phyloP scores from a whole-genome alignment of 2,797 vertebrate species.

The Tenualosa thibaudeaui region DNA sequence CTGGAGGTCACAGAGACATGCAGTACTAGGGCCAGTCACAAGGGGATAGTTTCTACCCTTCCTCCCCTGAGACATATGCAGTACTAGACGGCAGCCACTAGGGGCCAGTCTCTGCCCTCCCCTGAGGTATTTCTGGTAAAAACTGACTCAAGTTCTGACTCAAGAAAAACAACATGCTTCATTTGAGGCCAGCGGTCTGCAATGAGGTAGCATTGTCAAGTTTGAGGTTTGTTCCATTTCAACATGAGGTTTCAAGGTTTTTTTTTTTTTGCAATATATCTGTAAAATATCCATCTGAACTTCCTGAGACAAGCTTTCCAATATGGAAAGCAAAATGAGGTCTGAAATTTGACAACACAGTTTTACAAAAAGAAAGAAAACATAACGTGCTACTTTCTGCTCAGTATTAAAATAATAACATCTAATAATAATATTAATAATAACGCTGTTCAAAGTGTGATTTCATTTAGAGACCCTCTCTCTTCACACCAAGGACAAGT shows the following conservation, averaged over 20 bases:
- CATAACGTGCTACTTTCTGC: conserved; percentile 12
- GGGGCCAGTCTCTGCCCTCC: too few relatives aligned
- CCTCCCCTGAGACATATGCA: too few relatives aligned
- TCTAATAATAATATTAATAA: not conserved
- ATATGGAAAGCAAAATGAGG: conserved; percentile 68
- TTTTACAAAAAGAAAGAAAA: conserved; percentile 17
- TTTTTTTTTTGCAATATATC: not conserved
- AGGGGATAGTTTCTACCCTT: too few relatives aligned
- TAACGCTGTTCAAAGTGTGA: not conserved
- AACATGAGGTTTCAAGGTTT: conserved; percentile 13
- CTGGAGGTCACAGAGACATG: too few relatives aligned
- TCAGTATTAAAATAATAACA: not conserved
- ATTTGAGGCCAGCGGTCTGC: too few relatives aligned
- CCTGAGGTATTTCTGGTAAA: too few relatives aligned
- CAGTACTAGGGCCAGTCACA: too few relatives aligned
- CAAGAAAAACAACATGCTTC: too few relatives aligned
- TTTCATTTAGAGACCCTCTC: not conserved
- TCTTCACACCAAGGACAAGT: not conserved
- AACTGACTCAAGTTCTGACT: too few relatives aligned
- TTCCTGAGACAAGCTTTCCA: conserved; percentile 66
- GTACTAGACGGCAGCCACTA: too few relatives aligned
- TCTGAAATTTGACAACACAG: conserved; percentile 55
- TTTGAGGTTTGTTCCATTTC: conserved; percentile 11
- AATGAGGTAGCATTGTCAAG: conserved; percentile 17
- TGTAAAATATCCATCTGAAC: conserved; percentile 50